Base-by-base conservation (phyloP, 2,797 vertebrate genomes). In the Aselliscus stoliczkanus region DNA sequence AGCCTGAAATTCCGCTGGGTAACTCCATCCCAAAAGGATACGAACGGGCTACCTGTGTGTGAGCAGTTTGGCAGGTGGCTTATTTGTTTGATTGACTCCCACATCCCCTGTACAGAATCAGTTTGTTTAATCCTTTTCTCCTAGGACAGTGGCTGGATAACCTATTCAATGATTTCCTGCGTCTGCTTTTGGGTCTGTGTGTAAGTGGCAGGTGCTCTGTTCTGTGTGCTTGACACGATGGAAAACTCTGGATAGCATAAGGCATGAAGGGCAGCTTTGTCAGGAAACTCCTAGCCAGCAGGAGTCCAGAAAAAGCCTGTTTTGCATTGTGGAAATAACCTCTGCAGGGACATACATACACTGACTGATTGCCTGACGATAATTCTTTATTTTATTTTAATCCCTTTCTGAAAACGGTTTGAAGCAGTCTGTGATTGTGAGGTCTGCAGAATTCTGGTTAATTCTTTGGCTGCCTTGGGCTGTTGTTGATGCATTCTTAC, bases 301-400 rank as follows among this genome's bases (percentile, higher is more conserved):
- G 42, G 50, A 58, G 7, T 69, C 2, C 0, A 34, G 81, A 64
- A 88, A 34, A 20, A 42, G 47, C 12, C 70, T 42, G 20, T 77
- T 95, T 52, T 62, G 42, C 18, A 23, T n/a, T 65, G 62, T 82
- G 11, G 42, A 92, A 88, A 76, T 91, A 75, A 81, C 65, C 82
- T 52, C 81, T 44, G 4, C 72, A 69, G 65, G 67, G 67, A 82
- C 67, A 37, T 62, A 82, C 67, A 37, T 62, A 58, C 4, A 8
- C 92, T 17, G 76, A 93, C 91, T 77, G 14, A 50, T 50, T 15
- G 54, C 86, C 94, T 95, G 90, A 65, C 6, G 7, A 34, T 84
- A 93, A 87, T 88, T 96, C 67, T 93, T 84, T 89, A 79, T 95
- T 95, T 96, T 90, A 90, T 67, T 95, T 84, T 77, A 67, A 90